phyloP scores from a whole-genome alignment of 1,140 invertebrate genomes.

The Neodiprion fabricii region DNA sequence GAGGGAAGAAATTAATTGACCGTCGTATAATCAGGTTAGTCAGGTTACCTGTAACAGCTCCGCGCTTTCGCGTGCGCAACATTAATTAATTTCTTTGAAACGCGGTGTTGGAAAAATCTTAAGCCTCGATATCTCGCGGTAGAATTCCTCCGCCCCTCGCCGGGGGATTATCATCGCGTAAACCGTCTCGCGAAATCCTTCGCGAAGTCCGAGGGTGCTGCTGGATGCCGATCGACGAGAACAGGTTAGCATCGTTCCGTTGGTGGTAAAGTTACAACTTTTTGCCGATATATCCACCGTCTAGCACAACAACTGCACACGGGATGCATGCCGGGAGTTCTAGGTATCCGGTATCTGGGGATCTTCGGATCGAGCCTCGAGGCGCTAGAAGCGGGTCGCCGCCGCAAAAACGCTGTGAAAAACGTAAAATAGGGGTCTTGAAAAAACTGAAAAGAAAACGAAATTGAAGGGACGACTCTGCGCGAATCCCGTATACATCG shows the following conservation, averaged over 20 bases:
- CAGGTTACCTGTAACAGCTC: too few species aligned
- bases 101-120: too few species aligned
- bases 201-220: conserved; percentile 9
- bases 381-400: conserved; percentile 21
- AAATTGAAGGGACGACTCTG: conserved; percentile 29
- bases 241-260: conserved; percentile 37
- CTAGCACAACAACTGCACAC: conserved; percentile 30
- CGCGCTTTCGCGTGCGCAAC: too few species aligned
- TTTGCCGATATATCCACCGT: conserved; percentile 37
- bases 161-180: neutral
- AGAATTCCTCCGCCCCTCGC: too few species aligned
- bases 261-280: conserved; percentile 22
- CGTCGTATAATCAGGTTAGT: neutral
- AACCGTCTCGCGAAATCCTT: neutral
- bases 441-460: conserved; percentile 24
- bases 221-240: conserved; percentile 26
- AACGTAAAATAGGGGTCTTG: neutral
- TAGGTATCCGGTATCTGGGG: conserved; percentile 36
- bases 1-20: neutral
- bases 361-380: conserved; percentile 27
- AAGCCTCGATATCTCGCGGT: too few species aligned
- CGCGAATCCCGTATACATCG: conserved; percentile 22
- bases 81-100: too few species aligned
- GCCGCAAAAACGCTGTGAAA: conserved; percentile 3
- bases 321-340: conserved; percentile 8